A percentile compares a stretch with the other conserved stretches of the same genome.
These are phyloP conservation scores for Patella depressa DNA, from an alignment of 2,888 invertebrate genomes.

Conservation along the genomic window DNA sequence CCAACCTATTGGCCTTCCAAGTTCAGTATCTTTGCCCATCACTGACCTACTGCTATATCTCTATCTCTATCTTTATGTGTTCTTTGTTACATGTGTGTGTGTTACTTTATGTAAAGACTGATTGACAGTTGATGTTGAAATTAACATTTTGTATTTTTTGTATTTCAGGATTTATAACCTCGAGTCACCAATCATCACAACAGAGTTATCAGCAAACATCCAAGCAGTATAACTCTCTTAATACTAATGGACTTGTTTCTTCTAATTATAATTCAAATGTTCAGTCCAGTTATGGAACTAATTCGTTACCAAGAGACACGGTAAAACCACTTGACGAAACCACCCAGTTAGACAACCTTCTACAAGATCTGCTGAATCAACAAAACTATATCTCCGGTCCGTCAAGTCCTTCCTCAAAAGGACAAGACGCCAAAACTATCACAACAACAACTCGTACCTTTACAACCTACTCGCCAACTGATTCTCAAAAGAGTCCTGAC, in stretches of 20 bases:
- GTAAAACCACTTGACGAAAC: slow-evolving; percentile 59
- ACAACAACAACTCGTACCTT: slow-evolving; percentile 51
- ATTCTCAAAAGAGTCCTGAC: slow-evolving; percentile 51
- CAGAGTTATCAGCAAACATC: slow-evolving; percentile 29
- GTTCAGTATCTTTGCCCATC: too few relatives aligned
- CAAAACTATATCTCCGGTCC: slow-evolving; percentile 52
- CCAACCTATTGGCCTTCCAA: too few relatives aligned
- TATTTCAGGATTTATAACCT: slow-evolving; percentile 8
- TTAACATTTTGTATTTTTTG: neutral
- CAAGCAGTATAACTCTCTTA: slow-evolving; percentile 27
- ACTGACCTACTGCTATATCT: too few relatives aligned
- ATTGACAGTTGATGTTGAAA: too few relatives aligned
- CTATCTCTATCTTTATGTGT: too few relatives aligned
- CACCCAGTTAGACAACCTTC: slow-evolving; percentile 67
- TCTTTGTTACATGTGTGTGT: too few relatives aligned
- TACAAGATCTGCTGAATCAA: slow-evolving; percentile 68
- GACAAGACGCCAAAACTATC: slow-evolving; percentile 34
- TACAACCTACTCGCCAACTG: slow-evolving; percentile 46
- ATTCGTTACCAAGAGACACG: slow-evolving; percentile 31
- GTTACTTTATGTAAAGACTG: too few relatives aligned
- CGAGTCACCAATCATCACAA: slow-evolving; percentile 22
- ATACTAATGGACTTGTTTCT: slow-evolving; percentile 23
- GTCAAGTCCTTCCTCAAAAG: slow-evolving; percentile 43
- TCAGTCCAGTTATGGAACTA: slow-evolving; percentile 16
- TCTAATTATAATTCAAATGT: slow-evolving; percentile 28